phyloP scores from a whole-genome alignment of 2,113 vertebrate species.

The Elephas maximus region DNA sequence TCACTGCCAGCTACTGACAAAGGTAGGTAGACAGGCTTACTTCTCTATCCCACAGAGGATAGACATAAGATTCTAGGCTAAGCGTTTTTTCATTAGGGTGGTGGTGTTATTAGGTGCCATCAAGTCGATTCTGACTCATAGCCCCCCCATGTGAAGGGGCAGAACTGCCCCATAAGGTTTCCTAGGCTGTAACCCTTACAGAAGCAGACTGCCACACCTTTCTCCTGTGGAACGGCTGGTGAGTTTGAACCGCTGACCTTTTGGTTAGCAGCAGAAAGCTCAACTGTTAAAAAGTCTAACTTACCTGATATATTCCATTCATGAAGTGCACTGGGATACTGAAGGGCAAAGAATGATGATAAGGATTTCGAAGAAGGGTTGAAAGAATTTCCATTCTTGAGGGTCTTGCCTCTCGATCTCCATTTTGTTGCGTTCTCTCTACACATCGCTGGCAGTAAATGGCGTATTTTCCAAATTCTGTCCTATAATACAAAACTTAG shows the following conservation, averaged over 20 bases:
- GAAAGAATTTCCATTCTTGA: constrained; percentile 99
- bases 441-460: constrained; percentile 98
- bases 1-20: neutral
- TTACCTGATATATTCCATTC: constrained; percentile 98
- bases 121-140: neutral
- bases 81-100: neutral
- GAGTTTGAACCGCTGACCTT: neutral
- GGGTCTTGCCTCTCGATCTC: constrained; percentile 95
- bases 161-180: neutral
- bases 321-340: constrained; percentile 99
- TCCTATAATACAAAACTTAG: constrained; percentile 88
- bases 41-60: neutral
- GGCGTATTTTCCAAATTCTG: constrained; percentile 98
- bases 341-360: constrained; percentile 98
- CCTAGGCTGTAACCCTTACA: neutral
- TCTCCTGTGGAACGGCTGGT: neutral
- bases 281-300: neutral
- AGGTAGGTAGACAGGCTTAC: neutral
- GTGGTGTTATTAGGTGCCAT: neutral
- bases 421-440: constrained; percentile 96
- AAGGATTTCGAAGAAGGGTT: constrained; percentile 97
- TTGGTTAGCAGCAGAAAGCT: neutral
- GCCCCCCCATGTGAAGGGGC: neutral
- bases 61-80: neutral
- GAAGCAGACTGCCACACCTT: neutral